Percentiles rank a stretch among this genome's conserved stretches.
Evolutionary conservation across 2,888 invertebrate species (phyloP).

Genomic region (Ophion ellenae): DNA sequence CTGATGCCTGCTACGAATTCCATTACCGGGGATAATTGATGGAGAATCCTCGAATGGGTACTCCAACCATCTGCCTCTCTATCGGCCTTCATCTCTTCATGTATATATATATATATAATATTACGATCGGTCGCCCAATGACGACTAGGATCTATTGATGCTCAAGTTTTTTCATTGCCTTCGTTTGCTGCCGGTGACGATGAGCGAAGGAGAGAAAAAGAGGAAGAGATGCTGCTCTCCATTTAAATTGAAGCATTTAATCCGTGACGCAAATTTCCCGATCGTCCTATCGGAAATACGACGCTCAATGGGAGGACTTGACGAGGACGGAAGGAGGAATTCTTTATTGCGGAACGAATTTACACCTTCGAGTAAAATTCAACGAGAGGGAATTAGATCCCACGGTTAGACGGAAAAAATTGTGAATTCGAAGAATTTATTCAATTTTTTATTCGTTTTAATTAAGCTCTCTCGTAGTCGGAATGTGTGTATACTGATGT

Average conservation of each 20-base stretch:
- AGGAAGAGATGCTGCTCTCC: slow-evolving; percentile 32
- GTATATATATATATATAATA: slow-evolving; percentile 14
- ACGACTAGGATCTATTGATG: slow-evolving; percentile 31
- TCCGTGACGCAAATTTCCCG: slow-evolving; percentile 38
- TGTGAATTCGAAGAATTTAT: slow-evolving; percentile 9
- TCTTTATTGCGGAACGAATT: slow-evolving; percentile 51
- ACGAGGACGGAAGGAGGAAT: slow-evolving; percentile 20
- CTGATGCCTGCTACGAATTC: slow-evolving; percentile 34
- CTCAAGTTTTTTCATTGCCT: slow-evolving; percentile 37
- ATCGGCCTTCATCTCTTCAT: not conserved
- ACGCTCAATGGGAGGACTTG: slow-evolving; percentile 11
- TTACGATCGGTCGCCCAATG: slow-evolving; percentile 26
- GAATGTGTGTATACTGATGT: not conserved
- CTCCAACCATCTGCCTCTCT: slow-evolving; percentile 25
- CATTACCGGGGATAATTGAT: slow-evolving; percentile 60
- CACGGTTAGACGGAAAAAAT: slow-evolving; percentile 24
- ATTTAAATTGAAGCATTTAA: slow-evolving; percentile 62
- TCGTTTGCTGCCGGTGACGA: slow-evolving; percentile 40
- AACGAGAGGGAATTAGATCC: slow-evolving; percentile 37
- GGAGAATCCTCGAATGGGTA: slow-evolving; percentile 57
- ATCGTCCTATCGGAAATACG: slow-evolving; percentile 7
- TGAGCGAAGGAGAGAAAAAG: not conserved
- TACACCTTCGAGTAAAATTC: slow-evolving; percentile 38
- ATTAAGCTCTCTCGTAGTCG: slow-evolving; percentile 12
- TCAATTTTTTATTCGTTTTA: slow-evolving; percentile 30